Percentiles rank a stretch among this genome's conserved stretches.
Evolutionary conservation across 2,113 vertebrate genomes (phyloP).

Genomic region (Cygnus atratus): DNA sequence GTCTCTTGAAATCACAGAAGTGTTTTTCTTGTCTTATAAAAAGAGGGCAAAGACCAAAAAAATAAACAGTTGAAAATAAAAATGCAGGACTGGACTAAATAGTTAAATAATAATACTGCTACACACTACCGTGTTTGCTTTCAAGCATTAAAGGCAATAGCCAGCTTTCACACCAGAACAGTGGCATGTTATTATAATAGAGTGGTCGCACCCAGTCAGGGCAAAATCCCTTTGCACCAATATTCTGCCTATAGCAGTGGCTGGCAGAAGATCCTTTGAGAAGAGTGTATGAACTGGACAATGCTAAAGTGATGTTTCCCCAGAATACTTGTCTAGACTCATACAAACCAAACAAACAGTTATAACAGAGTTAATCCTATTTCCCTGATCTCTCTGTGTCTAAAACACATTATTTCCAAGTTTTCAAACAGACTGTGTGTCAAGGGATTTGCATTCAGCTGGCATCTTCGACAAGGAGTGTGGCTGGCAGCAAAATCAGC

Average conservation of each 20-base stretch:
- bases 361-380: neutral
- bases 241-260: neutral
- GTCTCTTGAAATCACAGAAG: neutral
- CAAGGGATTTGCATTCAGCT: neutral
- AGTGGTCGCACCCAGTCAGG: neutral
- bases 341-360: neutral
- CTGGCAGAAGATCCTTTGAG: too few relatives aligned
- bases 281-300: neutral
- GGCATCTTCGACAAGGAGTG: neutral
- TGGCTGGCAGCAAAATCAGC: neutral
- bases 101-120: neutral
- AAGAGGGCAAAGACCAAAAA: neutral
- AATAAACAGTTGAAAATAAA: neutral
- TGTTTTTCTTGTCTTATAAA: neutral
- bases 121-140: neutral
- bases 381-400: neutral
- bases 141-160: neutral
- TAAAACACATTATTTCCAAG: neutral
- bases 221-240: neutral
- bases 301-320: neutral
- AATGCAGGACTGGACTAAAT: neutral
- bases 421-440: neutral
- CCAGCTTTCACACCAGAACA: neutral
- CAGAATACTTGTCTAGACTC: neutral
- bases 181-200: neutral